Evolutionary conservation across 2,888 invertebrate species (phyloP), one percentile per base, ranked within the genome.

Genomic region (Nemapogon koenigi): DNA sequence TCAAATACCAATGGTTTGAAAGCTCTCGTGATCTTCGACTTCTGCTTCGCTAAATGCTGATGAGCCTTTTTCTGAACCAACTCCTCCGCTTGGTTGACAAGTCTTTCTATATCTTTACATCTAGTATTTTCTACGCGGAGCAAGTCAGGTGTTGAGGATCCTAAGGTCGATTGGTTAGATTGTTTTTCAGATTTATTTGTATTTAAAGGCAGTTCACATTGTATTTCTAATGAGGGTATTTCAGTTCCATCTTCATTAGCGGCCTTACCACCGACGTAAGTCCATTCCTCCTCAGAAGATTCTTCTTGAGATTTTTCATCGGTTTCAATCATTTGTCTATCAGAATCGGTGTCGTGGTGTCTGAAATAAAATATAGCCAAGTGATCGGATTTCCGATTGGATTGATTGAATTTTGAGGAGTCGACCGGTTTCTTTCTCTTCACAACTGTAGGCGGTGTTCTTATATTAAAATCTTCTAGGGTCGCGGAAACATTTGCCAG

Each of bases 261-360:
- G 26, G 72, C 65, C 55, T 76, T 65, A 15, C 68, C 68, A 43
- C 70, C 76, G n/a, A 80, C 83, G 57, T 85, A 88, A 1, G 86
- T 87, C 87, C 88, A 88, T 64, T 88, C 79, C 47, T 81, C 79
- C 46, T 79, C 76, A 0, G 75, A 72, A 0, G 73, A 75, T 49
- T 80, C 80, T 32, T 72, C 76, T 43, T 72, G 72, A 7, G 70
- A 72, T 40, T 73, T 72, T 38, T 73, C 71, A 31, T 72, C 64
- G 36, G 81, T 71, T 55, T 81, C 64, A 44, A 76, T 62, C 59
- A 82, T 76, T 53, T 88, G 86, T 58, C 83, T 81, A 60, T 92
- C 92, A 8, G 90, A 90, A 62, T 93, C 93, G 10, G 92, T 93
- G 61, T 94, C 93, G 64, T 86, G 84, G 64, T 93, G 93, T 62